Evolutionary conservation across 2,797 vertebrate genomes (phyloP), one percentile per base, ranked within the genome.

Genomic region (Sebastes dallii): DNA sequence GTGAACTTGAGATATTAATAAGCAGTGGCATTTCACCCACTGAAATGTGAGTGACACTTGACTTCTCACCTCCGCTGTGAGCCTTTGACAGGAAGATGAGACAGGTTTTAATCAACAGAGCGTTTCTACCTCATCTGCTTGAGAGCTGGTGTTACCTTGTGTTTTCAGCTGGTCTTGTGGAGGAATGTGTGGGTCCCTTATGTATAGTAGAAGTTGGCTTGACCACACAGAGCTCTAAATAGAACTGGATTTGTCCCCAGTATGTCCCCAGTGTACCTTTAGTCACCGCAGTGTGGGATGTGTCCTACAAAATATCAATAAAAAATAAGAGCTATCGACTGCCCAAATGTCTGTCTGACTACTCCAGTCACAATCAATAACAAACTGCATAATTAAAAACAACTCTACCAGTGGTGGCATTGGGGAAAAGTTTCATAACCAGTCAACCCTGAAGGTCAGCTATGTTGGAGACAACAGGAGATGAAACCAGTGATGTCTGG

Each of bases 321-420:
- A 34, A 71, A 75, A 75, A 54, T 20, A 42, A 67, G 22, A 88
- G 75, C 30, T 72, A 80, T 74, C 3, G 80, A 80, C 25, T 10
- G 5, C n/a, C 70, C 14, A 42, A 46, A 55, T 11, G 10, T 80
- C 56, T 67, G 74, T 72, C 78, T 85, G 76, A 10, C 56, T 46
- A 13, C 9, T 12, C 6, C 66, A 67, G 80, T 42, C 69, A 29
- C 14, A 83, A 84, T 91, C 84, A 79, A 90, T 85, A 14, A 8
- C 1, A 10, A n/a, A 66, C 16, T 42, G 52, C 50, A 16, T 36
- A 34, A 80, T 39, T 25, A 32, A 62, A 42, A 64, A 50, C 58
- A 54, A 34, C 14, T 52, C 9, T 13, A 3, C 20, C 56, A 1
- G 5, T 56, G 59, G 29, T 3, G 4, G 24, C 8, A 18, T 13